Evolutionary conservation across 2,797 vertebrate species (phyloP).

Genomic region (Mareca penelope): DNA sequence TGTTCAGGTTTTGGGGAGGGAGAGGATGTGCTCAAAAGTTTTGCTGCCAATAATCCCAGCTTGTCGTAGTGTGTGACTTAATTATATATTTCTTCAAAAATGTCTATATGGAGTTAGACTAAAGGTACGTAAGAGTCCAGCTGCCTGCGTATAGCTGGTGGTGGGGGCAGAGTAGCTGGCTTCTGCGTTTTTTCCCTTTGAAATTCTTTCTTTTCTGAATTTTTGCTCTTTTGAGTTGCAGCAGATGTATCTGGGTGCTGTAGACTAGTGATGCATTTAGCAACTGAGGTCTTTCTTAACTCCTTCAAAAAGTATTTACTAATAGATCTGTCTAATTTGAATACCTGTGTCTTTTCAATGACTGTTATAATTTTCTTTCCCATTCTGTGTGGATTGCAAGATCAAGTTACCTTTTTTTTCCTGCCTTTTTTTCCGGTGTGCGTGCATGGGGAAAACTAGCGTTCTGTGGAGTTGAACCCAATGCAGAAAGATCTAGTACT

Average conservation of each 20-base stretch:
- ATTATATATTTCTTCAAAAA: neutral
- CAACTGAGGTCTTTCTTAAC: neutral
- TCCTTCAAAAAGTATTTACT: neutral
- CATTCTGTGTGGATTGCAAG: neutral
- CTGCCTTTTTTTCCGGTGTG: neutral
- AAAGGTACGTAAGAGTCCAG: neutral
- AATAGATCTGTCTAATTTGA: neutral
- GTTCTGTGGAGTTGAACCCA: constrained; percentile 95
- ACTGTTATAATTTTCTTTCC: neutral
- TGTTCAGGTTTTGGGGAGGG: neutral
- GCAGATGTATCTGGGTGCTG: neutral
- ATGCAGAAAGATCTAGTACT: constrained; percentile 93
- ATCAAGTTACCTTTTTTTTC: neutral
- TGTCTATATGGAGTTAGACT: neutral
- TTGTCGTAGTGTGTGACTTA: neutral
- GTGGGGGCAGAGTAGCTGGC: neutral
- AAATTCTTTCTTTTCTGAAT: no score
- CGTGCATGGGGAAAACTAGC: constrained; percentile 72
- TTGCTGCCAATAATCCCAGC: neutral
- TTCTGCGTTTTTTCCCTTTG: neutral
- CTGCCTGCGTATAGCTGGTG: neutral
- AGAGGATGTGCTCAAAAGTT: neutral
- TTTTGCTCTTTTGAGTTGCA: neutral
- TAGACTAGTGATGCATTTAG: neutral
- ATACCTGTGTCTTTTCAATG: neutral